A percentile compares a stretch with the other conserved stretches of the same genome.
Conservation (phyloP, 2,888 invertebrate species). For the Drosophila prostipennis region DNA sequence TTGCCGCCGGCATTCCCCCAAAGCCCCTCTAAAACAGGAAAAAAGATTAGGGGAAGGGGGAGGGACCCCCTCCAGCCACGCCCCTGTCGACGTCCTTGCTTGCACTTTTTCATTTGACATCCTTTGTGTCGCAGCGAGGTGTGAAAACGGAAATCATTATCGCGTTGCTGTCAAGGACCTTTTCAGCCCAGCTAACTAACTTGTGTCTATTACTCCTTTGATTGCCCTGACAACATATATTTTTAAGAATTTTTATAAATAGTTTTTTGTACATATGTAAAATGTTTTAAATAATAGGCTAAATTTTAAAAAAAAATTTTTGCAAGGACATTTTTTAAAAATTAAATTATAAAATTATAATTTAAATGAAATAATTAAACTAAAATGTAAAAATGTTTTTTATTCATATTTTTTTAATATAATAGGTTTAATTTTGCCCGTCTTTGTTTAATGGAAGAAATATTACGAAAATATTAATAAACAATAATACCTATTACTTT, state of each 20-base stretch:
- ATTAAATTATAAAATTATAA: no score
- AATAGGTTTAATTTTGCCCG: no score
- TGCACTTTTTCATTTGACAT: conserved; percentile 51
- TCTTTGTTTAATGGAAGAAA: no score
- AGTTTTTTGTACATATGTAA: neutral
- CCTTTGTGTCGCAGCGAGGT: conserved; percentile 54
- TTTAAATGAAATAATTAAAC: no score
- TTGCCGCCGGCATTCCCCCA: conserved; percentile 5
- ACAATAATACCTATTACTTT: no score
- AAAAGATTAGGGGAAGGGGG: neutral
- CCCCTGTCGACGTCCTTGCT: conserved; percentile 14
- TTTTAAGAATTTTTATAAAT: no score
- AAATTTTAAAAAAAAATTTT: no score
- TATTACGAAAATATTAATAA: no score
- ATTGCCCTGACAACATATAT: neutral
- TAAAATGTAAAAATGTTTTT: no score
- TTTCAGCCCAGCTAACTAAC: neutral
- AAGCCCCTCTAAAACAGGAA: neutral
- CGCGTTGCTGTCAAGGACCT: conserved; percentile 32
- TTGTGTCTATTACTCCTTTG: neutral
- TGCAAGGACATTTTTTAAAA: no score
- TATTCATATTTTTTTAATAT: no score
- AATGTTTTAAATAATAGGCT: no score
- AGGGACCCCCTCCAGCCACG: neutral
- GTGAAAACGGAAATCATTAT: conserved; percentile 73